Evolutionary conservation across 2,797 vertebrate genomes (phyloP).

Genomic region (Amblyraja radiata): DNA sequence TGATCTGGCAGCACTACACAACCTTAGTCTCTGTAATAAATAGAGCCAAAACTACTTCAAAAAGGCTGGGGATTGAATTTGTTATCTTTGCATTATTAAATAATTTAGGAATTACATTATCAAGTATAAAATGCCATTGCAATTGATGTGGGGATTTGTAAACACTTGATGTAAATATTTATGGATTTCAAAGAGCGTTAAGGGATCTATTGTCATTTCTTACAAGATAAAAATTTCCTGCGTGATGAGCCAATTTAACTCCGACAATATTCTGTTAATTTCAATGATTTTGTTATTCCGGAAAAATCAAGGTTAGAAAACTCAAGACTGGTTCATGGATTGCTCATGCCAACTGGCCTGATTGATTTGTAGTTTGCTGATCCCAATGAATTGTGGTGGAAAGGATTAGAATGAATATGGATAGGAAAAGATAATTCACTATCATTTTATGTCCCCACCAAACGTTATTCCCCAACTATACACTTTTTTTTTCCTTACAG

Average conservation of each 20-base stretch:
- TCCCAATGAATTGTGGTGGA: not conserved
- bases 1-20: not conserved
- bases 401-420: too few species aligned
- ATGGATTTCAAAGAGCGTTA: not conserved
- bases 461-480: too few species aligned
- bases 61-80: not conserved
- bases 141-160: not conserved
- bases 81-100: not conserved
- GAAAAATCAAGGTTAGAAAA: not conserved
- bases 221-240: not conserved
- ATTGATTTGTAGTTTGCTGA: not conserved
- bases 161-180: not conserved
- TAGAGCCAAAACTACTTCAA: not conserved
- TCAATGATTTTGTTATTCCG: too few species aligned
- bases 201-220: not conserved
- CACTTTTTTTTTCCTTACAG: too few species aligned
- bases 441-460: too few species aligned
- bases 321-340: not conserved
- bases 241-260: too few species aligned
- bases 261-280: too few species aligned
- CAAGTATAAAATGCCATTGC: not conserved
- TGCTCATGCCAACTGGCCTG: not conserved
- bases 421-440: not conserved
- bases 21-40: not conserved
- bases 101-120: not conserved